Base-by-base conservation (phyloP, 2,888 invertebrate genomes). In the Maniola hyperantus region DNA sequence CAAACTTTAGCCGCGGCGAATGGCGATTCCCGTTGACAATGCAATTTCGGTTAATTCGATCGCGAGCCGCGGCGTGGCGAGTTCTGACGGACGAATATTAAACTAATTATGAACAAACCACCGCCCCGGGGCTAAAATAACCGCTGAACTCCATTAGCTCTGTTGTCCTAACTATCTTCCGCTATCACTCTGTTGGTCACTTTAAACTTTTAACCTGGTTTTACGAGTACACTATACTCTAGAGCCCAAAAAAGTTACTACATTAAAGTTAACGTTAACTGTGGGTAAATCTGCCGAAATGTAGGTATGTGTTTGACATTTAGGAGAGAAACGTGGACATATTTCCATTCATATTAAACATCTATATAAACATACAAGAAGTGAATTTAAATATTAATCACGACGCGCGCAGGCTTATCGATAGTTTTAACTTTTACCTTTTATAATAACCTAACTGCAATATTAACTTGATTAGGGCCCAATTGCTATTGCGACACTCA, bases 31-130 rank as follows among this genome's bases (percentile, higher is more conserved):
- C 76, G 81, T 80, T 80, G 84, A 85, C 85, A 89, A 90, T 89
- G 87, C 87, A 89, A 89, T 90, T 90, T 87, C 77, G 82, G 87
- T 82, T 89, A 88, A 90, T 89, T 88, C 79, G 77, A 85, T 88
- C 78, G 81, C 75, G 72, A 72, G 75, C 76, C 69, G 70, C 65
- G 76, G 70, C 65, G 76, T 65, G 74, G 73, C 74, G 74, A 74
- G 72, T 71, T 74, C 73, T 71, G 75, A 73, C 74, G 76, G 75
- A 67, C 77, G 79, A 80, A 83, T 83, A 84, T 83, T 89, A 91
- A 91, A 85, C 88, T 85, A 85, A 90, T 91, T 91, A 89, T 81
- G 76, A 83, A 83, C 86, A 86, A 87, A 85, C 85, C 83, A 82
- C 76, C 79, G 76, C 72, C 81, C 79, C 76, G 77, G 80, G 79